Evolutionary conservation across 2,113 vertebrate genomes (phyloP).

Genomic region (Coracopsis vasa): DNA sequence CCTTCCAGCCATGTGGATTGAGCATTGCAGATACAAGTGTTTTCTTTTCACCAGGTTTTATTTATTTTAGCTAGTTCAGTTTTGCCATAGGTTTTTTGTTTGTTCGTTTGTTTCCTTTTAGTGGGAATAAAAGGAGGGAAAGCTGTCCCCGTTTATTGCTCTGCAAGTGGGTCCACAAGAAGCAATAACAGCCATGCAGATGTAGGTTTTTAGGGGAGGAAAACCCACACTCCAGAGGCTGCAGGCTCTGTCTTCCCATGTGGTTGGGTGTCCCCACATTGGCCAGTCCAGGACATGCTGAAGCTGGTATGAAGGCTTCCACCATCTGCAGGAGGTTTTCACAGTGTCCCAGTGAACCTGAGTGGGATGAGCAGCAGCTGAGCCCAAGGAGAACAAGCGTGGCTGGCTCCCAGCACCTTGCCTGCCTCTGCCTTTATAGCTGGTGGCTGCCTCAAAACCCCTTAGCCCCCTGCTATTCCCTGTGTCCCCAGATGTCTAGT

Average conservation of each 20-base stretch:
- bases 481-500: background rate
- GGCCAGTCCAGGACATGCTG: background rate
- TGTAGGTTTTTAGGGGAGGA: background rate
- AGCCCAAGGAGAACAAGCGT: background rate
- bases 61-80: conserved; percentile 27
- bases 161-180: conserved; percentile 19
- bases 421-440: conserved; percentile 37
- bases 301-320: background rate
- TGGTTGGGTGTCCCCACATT: no score
- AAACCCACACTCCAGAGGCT: background rate
- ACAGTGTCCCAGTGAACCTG: background rate
- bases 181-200: conserved; percentile 60
- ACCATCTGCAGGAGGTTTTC: background rate
- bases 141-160: conserved; percentile 17
- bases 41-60: conserved; percentile 64
- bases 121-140: conserved; percentile 21
- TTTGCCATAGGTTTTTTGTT: background rate
- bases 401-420: conserved; percentile 23
- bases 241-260: fast-evolving
- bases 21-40: conserved; percentile 65
- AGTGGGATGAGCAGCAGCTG: background rate
- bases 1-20: conserved; percentile 60
- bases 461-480: background rate
- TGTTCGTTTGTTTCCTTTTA: background rate
- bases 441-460: background rate